Evolutionary conservation across 2,797 vertebrate species (phyloP).

Genomic region (Alcedo atthis): DNA sequence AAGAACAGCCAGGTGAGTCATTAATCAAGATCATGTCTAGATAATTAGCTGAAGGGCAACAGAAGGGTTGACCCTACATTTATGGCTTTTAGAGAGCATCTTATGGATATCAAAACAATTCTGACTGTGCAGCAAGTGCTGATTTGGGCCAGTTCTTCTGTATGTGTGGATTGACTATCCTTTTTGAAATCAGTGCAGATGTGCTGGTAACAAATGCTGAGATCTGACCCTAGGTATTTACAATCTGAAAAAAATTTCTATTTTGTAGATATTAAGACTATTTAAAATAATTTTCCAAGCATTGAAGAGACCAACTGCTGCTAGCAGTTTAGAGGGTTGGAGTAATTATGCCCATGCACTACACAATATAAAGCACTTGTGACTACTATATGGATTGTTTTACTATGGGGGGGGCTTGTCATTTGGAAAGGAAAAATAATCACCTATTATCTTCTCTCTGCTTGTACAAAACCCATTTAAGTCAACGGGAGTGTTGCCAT

Average conservation of each 20-base stretch:
- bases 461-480: slow-evolving; percentile 10
- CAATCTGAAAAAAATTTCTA: not conserved
- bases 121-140: not conserved
- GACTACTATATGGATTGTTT: slow-evolving; percentile 11
- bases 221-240: not conserved
- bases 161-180: not conserved
- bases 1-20: not conserved
- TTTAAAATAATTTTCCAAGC: slow-evolving; percentile 49
- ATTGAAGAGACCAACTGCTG: slow-evolving; percentile 21
- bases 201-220: not conserved
- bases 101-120: not conserved
- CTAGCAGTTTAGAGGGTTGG: not conserved
- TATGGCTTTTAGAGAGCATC: not conserved
- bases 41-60: not conserved
- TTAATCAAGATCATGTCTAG: not conserved
- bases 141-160: not conserved
- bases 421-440: slow-evolving; percentile 26
- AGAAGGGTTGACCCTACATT: not conserved
- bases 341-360: slow-evolving; percentile 36
- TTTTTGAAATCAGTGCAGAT: not conserved
- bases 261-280: not conserved
- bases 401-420: not conserved
- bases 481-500: not conserved
- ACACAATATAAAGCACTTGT: slow-evolving; percentile 8
- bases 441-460: slow-evolving; percentile 17